Base-by-base conservation (phyloP, 2,888 invertebrate species). In the Bibio marci region DNA sequence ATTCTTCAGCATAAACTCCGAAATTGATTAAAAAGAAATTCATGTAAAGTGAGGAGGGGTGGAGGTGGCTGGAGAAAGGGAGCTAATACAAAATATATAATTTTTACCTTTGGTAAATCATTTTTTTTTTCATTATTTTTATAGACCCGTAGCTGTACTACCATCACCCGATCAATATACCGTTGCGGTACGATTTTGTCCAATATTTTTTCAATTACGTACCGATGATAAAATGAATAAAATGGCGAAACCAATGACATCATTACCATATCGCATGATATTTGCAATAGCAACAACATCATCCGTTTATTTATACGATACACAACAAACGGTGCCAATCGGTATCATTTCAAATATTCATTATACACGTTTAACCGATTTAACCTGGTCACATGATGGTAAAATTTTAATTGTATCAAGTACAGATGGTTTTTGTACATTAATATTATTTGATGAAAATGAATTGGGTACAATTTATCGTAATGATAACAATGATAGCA, bases 281-380 rank as follows among this genome's bases (percentile, higher is more conserved):
- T 85, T 92, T 56, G 95, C 95, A 1, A 79, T 95, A 12, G 91
- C 85, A 15, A 90, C 94, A 2, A 78, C 81, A 48, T 80, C 81
- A 49, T 77, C 85, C 19, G 76, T 98, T 26, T 66, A 86, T 41
- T 63, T 92, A 30, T 90, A 87, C 54, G 91, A 92, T 53, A 88
- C 88, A 1, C 87, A 91, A 56, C 86, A 87, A 53, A 56, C 64
- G 4, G 63, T 70, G 28, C 91, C 91, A 0, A 76, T 92, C 58
- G 87, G 77, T 1, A 66, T 76, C 38, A 69, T 90, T 39, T 74
- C 80, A 18, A 81, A 87, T 53, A 82, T 91, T 47, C 90, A 91
- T 57, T 90, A 88, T 51, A 83, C 87, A n/a, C 67, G 83, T 45
- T 65, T 92, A 32, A 87, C 85, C 7, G 90, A 90, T 59, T 52